Evolutionary conservation across 1,140 invertebrate species (phyloP).

Genomic region (Episyrphus balteatus): DNA sequence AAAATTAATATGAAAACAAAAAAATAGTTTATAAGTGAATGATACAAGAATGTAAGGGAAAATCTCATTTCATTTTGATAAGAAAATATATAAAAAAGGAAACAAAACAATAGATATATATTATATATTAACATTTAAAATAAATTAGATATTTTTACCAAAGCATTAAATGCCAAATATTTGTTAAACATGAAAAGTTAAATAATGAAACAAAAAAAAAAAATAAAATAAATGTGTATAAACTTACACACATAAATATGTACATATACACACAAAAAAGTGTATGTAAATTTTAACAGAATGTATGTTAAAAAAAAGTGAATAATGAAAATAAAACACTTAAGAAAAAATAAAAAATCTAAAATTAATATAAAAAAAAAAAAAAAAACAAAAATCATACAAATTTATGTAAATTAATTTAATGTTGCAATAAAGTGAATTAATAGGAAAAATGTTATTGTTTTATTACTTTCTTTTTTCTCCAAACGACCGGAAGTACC

Average conservation of each 20-base stretch:
- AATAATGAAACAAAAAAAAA: neutral
- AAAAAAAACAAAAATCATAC: too few relatives aligned
- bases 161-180: constrained; percentile 6
- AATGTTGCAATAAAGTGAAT: too few relatives aligned
- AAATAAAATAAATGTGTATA: neutral
- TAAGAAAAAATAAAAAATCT: too few relatives aligned
- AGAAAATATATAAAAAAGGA: constrained; percentile 17
- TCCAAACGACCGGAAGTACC: too few relatives aligned
- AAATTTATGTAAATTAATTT: too few relatives aligned
- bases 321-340: too few relatives aligned
- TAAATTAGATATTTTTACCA: constrained; percentile 3
- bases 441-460: too few relatives aligned
- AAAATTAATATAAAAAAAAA: too few relatives aligned
- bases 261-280: constrained; percentile 4
- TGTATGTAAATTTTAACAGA: too few relatives aligned
- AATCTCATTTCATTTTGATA: constrained; percentile 32
- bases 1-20: neutral
- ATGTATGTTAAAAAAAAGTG: too few relatives aligned
- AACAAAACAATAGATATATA: neutral
- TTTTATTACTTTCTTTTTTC: too few relatives aligned
- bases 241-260: neutral
- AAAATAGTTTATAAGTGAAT: constrained; percentile 10
- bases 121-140: constrained; percentile 1
- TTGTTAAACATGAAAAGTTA: neutral
- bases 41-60: constrained; percentile 21